Conservation (phyloP, 2,797 vertebrate species). For the Cyclura pinguis region DNA sequence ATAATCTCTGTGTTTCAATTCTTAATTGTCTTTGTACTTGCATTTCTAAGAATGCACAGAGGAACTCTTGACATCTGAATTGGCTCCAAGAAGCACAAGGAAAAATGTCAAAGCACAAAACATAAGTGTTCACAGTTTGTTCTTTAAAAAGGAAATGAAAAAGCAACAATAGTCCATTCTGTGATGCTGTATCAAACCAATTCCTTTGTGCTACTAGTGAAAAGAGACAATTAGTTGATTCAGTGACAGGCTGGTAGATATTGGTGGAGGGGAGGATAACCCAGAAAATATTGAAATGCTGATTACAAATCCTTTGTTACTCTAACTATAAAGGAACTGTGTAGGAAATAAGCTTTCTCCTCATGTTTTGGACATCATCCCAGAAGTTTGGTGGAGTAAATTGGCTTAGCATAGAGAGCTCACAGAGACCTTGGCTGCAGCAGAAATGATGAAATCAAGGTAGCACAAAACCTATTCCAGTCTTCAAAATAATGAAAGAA, state of each 20-base stretch:
- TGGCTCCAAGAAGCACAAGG: neutral
- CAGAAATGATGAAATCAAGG: conserved; percentile 12
- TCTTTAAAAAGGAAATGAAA: neutral
- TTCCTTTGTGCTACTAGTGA: neutral
- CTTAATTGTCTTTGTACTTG: neutral
- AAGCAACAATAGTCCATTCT: neutral
- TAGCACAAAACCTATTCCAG: conserved; percentile 11
- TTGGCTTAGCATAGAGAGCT: neutral
- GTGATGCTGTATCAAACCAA: neutral
- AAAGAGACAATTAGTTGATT: neutral
- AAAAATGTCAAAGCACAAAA: neutral
- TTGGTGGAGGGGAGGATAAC: too few relatives aligned
- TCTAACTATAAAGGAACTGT: conserved; percentile 1
- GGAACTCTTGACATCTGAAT: neutral
- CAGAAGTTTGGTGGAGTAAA: conserved; percentile 24
- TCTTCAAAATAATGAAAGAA: conserved; percentile 9
- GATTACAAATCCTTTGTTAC: neutral
- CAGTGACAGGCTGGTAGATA: neutral
- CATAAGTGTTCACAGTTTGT: neutral
- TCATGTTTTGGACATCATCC: conserved; percentile 9
- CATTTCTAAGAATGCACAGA: neutral
- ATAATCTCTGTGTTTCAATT: neutral
- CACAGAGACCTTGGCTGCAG: neutral
- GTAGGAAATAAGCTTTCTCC: conserved; percentile 11
- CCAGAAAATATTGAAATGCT: neutral